phyloP scores from a whole-genome alignment of 1,140 invertebrate genomes.

The Pomacea maculata region DNA sequence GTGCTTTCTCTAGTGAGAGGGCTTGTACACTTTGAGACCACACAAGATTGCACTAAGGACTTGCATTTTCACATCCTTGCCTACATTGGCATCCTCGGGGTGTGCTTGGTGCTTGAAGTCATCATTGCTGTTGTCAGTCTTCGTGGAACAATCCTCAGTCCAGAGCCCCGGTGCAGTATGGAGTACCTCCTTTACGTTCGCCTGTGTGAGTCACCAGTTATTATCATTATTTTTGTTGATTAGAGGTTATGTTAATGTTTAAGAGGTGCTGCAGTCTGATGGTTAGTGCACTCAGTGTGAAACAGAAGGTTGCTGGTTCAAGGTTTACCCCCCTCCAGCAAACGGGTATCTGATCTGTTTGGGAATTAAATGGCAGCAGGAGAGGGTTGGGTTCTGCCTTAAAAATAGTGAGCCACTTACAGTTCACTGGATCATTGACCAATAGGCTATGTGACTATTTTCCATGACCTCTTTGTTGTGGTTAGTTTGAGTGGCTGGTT shows the following conservation, averaged over 20 bases:
- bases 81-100: slow-evolving; percentile 76
- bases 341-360: no score
- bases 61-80: slow-evolving; percentile 78
- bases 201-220: slow-evolving; percentile 75
- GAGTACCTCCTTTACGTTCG: slow-evolving; percentile 85
- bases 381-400: no score
- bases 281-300: no score
- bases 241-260: neutral
- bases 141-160: slow-evolving; percentile 84
- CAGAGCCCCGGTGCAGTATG: slow-evolving; percentile 77
- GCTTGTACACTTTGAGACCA: slow-evolving; percentile 70
- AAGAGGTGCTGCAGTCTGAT: neutral
- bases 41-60: slow-evolving; percentile 55
- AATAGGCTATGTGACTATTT: no score
- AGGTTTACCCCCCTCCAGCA: no score
- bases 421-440: no score
- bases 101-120: slow-evolving; percentile 77
- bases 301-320: no score
- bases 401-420: no score
- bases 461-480: no score
- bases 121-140: slow-evolving; percentile 80
- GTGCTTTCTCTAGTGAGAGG: slow-evolving; percentile 71
- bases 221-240: neutral
- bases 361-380: no score
- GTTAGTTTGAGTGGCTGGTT: no score